Evolutionary conservation across 2,113 vertebrate genomes (phyloP).

Genomic region (Neomonachus schauinslandi): DNA sequence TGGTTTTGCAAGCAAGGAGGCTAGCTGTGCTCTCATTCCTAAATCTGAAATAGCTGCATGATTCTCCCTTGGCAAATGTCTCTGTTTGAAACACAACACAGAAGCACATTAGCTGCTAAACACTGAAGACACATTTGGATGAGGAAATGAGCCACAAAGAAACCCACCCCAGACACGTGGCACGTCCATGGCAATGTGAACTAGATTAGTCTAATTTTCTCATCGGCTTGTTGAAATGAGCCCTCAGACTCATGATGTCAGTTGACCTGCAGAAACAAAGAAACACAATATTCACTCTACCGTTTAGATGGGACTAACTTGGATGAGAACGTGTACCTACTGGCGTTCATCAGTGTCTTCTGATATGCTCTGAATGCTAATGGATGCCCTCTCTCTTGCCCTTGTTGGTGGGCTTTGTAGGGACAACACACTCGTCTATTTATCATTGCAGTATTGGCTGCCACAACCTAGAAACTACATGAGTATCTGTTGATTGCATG

Average conservation of each 20-base stretch:
- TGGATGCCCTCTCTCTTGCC: background rate
- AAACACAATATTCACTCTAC: accelerated
- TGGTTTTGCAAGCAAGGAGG: background rate
- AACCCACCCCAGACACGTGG: background rate
- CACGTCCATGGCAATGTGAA: no score
- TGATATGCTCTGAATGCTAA: background rate
- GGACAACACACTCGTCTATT: background rate
- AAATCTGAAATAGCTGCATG: no score
- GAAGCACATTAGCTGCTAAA: background rate
- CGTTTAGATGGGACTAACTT: background rate
- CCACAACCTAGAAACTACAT: background rate
- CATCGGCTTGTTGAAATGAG: background rate
- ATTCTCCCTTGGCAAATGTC: no score
- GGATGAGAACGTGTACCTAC: background rate
- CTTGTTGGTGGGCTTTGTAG: accelerated
- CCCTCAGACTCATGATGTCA: background rate
- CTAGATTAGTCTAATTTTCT: background rate
- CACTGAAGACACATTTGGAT: background rate
- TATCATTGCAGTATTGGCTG: background rate
- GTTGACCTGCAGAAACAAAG: background rate
- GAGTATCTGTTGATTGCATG: background rate
- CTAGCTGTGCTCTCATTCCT: accelerated
- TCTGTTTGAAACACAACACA: background rate
- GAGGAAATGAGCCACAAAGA: background rate
- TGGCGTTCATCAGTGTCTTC: background rate